These are phyloP conservation scores for Rhyacophila brunnea DNA, from an alignment of 1,140 invertebrate genomes.

Conservation along the genomic window DNA sequence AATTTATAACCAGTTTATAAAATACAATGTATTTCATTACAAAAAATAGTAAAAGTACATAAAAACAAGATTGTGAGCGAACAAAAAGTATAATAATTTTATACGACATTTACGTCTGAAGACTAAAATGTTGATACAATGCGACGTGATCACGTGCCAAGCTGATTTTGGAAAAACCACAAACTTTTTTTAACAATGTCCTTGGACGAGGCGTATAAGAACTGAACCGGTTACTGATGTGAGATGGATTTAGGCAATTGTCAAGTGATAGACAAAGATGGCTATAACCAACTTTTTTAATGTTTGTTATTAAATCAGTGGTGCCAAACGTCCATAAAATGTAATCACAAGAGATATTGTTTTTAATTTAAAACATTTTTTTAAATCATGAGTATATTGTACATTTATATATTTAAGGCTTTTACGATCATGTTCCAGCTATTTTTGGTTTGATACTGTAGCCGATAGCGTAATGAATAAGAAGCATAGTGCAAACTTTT, in stretches of 20 bases:
- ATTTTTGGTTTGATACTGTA: no score
- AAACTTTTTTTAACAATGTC: not conserved
- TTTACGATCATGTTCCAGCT: no score
- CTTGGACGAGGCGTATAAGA: not conserved
- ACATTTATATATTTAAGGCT: no score
- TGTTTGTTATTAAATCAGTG: not conserved
- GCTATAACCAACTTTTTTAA: not conserved
- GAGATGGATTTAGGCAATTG: not conserved
- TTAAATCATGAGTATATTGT: no score
- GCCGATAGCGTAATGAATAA: no score
- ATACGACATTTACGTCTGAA: not conserved
- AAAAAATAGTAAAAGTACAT: no score
- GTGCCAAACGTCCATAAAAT: no score
- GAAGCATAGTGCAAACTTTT: no score
- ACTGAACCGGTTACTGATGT: not conserved
- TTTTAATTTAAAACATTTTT: no score
- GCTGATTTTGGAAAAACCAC: constrained; percentile 8
- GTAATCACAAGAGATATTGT: no score
- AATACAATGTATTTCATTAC: no score
- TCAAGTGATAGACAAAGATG: not conserved
- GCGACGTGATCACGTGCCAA: not conserved
- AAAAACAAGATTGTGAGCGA: not conserved
- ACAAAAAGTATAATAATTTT: constrained; percentile 2
- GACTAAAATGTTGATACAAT: not conserved
- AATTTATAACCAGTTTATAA: no score